Evolutionary conservation across 2,888 invertebrate genomes (phyloP).

Genomic region (Spodoptera picta): DNA sequence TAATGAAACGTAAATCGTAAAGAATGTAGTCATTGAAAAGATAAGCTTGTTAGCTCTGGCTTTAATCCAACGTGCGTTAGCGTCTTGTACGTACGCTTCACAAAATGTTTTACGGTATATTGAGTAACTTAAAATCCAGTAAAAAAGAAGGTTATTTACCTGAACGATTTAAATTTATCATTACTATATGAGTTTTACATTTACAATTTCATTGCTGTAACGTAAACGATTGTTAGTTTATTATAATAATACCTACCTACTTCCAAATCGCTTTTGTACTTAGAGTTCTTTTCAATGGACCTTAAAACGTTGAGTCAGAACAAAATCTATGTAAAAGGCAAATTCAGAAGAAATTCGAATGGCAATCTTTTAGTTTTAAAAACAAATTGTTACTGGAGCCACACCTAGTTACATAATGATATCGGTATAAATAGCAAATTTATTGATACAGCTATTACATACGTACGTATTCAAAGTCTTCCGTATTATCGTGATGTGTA

Average conservation of each 20-base stretch:
- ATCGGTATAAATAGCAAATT: constrained; percentile 53
- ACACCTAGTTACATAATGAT: constrained; percentile 51
- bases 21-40: constrained; percentile 47
- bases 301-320: background rate
- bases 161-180: constrained; percentile 7
- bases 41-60: constrained; percentile 57
- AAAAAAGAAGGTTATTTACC: constrained; percentile 39
- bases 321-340: too few relatives aligned
- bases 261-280: constrained; percentile 1
- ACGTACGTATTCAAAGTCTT: constrained; percentile 69
- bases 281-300: constrained; percentile 2
- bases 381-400: constrained; percentile 17
- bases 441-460: constrained; percentile 60
- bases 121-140: constrained; percentile 39
- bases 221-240: constrained; percentile 4
- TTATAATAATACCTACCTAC: background rate
- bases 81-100: constrained; percentile 33
- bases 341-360: too few relatives aligned
- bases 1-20: constrained; percentile 56
- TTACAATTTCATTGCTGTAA: constrained; percentile 19
- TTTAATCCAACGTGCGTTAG: constrained; percentile 59
- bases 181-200: constrained; percentile 14
- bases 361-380: constrained; percentile 16
- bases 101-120: constrained; percentile 48
- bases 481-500: constrained; percentile 75